A percentile compares a stretch with the other conserved stretches of the same genome.
These are phyloP conservation scores for Camponotus pennsylvanicus DNA, from an alignment of 1,140 invertebrate genomes.

Conservation along the genomic window DNA sequence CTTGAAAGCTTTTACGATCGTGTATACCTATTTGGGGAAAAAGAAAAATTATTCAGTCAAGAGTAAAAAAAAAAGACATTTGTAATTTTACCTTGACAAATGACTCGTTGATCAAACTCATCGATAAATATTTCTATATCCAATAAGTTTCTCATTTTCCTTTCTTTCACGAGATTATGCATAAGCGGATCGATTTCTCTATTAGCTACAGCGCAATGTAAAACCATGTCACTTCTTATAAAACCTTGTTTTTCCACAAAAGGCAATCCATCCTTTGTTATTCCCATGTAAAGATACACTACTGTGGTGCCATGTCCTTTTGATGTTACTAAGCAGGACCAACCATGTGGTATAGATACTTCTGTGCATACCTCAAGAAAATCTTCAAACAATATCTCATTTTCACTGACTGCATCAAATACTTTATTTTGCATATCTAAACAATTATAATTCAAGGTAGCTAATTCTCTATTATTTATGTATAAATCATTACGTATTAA, in stretches of 20 bases:
- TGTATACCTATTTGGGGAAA: conserved; percentile 52
- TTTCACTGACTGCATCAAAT: conserved; percentile 2
- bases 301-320: conserved; percentile 80
- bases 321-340: conserved; percentile 80
- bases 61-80: conserved; percentile 23
- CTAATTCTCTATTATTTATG: conserved; percentile 16
- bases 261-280: conserved; percentile 79
- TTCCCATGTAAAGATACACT: conserved; percentile 79
- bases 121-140: conserved; percentile 82
- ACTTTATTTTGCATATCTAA: conserved; percentile 19
- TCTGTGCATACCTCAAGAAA: conserved; percentile 82
- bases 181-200: conserved; percentile 78
- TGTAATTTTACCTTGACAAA: conserved; percentile 80
- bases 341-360: conserved; percentile 79
- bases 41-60: conserved; percentile 49
- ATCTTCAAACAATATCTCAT: conserved; percentile 80
- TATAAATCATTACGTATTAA: not conserved
- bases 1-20: conserved; percentile 38
- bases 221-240: conserved; percentile 81
- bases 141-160: conserved; percentile 73
- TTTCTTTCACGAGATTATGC: conserved; percentile 78
- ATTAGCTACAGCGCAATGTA: conserved; percentile 78
- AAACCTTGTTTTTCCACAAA: conserved; percentile 82
- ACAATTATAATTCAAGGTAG: conserved; percentile 35
- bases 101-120: conserved; percentile 79